phyloP scores from a whole-genome alignment of 2,888 invertebrate species.

The Busseola fusca region DNA sequence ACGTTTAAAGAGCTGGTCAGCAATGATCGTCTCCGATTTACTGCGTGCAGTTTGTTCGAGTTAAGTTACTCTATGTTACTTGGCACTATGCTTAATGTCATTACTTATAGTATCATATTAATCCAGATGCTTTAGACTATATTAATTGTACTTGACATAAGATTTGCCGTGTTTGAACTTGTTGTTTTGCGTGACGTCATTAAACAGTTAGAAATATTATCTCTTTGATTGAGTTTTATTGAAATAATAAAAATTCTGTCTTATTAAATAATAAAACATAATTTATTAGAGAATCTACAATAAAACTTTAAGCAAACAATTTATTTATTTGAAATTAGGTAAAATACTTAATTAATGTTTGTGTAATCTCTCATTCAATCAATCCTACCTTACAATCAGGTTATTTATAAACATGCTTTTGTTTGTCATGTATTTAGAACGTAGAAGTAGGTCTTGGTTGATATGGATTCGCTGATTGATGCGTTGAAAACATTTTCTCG shows the following conservation, averaged over 20 bases:
- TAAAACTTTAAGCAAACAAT: conserved; percentile 8
- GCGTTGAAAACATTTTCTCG: conserved; percentile 10
- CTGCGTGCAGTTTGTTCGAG: conserved; percentile 72
- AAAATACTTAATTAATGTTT: background rate
- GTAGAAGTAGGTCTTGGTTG: conserved; percentile 14
- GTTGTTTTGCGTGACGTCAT: conserved; percentile 11
- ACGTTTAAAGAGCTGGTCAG: conserved; percentile 73
- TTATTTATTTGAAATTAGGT: background rate
- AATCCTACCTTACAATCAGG: background rate
- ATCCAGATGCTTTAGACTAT: conserved; percentile 70
- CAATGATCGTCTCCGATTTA: conserved; percentile 72
- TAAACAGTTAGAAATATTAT: conserved; percentile 10
- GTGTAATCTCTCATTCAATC: conserved; percentile 2
- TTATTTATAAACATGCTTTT: conserved; percentile 4
- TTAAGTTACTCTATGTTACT: conserved; percentile 74
- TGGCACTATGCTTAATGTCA: conserved; percentile 73
- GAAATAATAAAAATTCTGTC: background rate
- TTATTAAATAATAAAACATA: conserved; percentile 9
- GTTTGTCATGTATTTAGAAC: background rate
- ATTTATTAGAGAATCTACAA: conserved; percentile 58
- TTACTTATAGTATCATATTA: conserved; percentile 79
- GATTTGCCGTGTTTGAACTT: background rate
- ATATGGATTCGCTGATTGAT: conserved; percentile 33
- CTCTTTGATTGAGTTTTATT: background rate
- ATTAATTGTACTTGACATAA: background rate